Evolutionary conservation across 2,113 vertebrate species (phyloP), one percentile per base, ranked within the genome.

Genomic region (Takifugu bimaculatus): DNA sequence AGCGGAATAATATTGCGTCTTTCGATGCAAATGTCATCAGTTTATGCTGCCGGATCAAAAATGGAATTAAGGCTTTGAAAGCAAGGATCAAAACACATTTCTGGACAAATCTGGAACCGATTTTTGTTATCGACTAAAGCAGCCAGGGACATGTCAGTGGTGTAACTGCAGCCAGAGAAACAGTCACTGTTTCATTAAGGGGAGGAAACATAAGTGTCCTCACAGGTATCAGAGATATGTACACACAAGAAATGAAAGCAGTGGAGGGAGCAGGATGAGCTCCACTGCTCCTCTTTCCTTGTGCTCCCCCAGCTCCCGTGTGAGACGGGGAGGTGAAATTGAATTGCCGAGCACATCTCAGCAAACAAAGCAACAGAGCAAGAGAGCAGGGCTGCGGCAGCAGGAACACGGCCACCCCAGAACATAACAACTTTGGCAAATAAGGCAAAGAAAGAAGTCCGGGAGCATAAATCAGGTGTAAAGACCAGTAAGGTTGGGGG

Each of bases 251-350:
- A 63, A 57, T 51, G 47, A 69, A 50, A 60, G 53, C 47, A 54
- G 54, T n/a, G 49, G 59, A 65, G 54, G 81, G 66, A 54, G 69
- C 55, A 15, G 39, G 77, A 84, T 72, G 74, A 81, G 87, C 83
- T 77, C 61, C 72, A 57, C 56, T 85, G 85, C 76, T 70, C 63
- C 68, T 63, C 50, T 81, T 65, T 75, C 58, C 78, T 60, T 60
- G 58, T 54, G 71, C 70, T 68, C 47, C 65, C 77, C 57, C 64
- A 64, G 65, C 54, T 72, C 63, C 77, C 83, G 65, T 68, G 66
- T 63, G 83, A 83, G 80, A 85, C 69, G 2, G 72, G 71, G 61
- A 72, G 80, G 80, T 78, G 80, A 84, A 84, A 84, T 85, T 87
- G 77, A 87, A 85, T 84, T 82, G 80, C 79, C 48, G 76, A 83